Percentiles rank a stretch among this genome's conserved stretches.
phyloP scores from a whole-genome alignment of 2,797 vertebrate species.

The Sebastes taczanowskii region DNA sequence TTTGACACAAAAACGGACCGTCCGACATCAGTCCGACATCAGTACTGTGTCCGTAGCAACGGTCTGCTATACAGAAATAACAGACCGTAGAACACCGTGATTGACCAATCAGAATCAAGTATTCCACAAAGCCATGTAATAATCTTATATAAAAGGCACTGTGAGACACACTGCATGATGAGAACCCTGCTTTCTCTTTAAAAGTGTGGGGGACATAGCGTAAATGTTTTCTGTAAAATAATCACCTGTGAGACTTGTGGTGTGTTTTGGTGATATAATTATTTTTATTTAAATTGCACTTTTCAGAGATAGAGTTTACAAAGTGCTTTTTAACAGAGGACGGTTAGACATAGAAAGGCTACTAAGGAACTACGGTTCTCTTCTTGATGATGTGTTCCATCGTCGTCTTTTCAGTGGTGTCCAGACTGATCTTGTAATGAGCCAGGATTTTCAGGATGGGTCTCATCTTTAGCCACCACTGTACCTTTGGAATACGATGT shows the following conservation, averaged over 20 bases:
- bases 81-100: too few relatives aligned
- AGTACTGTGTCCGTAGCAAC: too few relatives aligned
- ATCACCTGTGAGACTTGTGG: background rate
- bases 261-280: background rate
- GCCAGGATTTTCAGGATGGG: constrained; percentile 92
- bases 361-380: constrained; percentile 54
- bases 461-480: constrained; percentile 92
- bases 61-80: too few relatives aligned
- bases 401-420: constrained; percentile 83
- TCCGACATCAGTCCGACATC: too few relatives aligned
- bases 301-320: constrained; percentile 14
- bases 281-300: constrained; percentile 48
- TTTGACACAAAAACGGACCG: too few relatives aligned
- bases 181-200: too few relatives aligned
- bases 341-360: constrained; percentile 39
- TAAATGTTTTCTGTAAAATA: background rate
- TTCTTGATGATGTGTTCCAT: constrained; percentile 88
- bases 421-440: constrained; percentile 87
- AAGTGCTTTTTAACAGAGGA: constrained; percentile 28
- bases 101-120: too few relatives aligned
- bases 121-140: too few relatives aligned
- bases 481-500: constrained; percentile 88
- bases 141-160: too few relatives aligned
- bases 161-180: too few relatives aligned
- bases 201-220: background rate